Conservation (phyloP, 2,797 vertebrate genomes). For the Lophius americanus region DNA sequence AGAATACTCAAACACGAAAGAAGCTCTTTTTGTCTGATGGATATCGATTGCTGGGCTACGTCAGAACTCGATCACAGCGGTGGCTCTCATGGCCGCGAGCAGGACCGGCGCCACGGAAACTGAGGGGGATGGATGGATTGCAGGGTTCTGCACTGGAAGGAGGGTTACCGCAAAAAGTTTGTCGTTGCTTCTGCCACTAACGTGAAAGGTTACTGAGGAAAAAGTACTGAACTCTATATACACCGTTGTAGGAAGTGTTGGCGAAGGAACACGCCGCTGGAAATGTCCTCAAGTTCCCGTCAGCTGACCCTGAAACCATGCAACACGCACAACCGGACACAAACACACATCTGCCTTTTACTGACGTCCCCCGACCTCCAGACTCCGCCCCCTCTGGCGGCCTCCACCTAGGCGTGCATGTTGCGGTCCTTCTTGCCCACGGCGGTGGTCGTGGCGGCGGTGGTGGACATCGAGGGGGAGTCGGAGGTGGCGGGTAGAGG, state of each 20-base stretch:
- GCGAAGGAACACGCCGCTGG: no score
- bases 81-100: slow-evolving; percentile 13
- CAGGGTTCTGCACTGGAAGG: background rate
- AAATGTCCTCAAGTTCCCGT: no score
- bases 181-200: background rate
- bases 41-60: slow-evolving; percentile 17
- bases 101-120: slow-evolving; percentile 18
- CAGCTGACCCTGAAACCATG: background rate
- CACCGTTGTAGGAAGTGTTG: no score
- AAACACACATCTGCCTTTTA: slow-evolving; percentile 11
- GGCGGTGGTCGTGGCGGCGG: slow-evolving; percentile 34
- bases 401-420: slow-evolving; percentile 50
- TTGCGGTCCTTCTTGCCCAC: slow-evolving; percentile 53
- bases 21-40: slow-evolving; percentile 20
- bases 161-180: no score
- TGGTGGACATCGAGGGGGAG: slow-evolving; percentile 40
- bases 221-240: background rate
- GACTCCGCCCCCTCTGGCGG: background rate
- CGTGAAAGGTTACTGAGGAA: slow-evolving; percentile 3
- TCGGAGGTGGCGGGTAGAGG: slow-evolving; percentile 60
- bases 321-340: slow-evolving; percentile 21
- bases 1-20: slow-evolving; percentile 37
- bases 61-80: slow-evolving; percentile 14
- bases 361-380: background rate
- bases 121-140: slow-evolving; percentile 9